phyloP scores from a whole-genome alignment of 2,113 vertebrate species.

The Nothobranchius furzeri region DNA sequence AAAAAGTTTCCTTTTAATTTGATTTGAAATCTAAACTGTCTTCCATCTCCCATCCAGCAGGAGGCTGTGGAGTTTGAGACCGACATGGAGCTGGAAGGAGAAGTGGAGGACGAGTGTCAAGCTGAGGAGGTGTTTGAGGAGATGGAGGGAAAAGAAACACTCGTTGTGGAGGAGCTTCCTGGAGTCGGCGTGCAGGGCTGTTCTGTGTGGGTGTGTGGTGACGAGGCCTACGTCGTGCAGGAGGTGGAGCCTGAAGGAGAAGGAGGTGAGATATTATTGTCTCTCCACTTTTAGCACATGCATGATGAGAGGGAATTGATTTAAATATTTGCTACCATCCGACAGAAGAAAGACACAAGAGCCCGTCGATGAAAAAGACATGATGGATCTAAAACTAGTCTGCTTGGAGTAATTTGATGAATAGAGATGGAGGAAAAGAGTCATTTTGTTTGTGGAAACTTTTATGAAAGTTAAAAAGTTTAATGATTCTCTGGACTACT shows the following conservation, averaged over 20 bases:
- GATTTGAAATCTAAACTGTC: background rate
- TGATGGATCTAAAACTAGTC: too few relatives aligned
- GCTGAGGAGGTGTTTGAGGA: conserved; percentile 77
- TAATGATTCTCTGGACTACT: too few relatives aligned
- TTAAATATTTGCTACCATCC: too few relatives aligned
- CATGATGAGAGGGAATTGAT: background rate
- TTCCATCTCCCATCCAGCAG: background rate
- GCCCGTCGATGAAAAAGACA: too few relatives aligned
- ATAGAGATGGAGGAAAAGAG: too few relatives aligned
- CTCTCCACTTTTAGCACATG: background rate
- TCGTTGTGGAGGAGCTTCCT: conserved; percentile 91
- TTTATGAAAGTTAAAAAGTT: too few relatives aligned
- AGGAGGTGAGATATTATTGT: conserved; percentile 83
- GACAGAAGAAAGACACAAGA: too few relatives aligned
- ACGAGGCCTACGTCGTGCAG: conserved; percentile 90
- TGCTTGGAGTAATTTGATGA: too few relatives aligned
- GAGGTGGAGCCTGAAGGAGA: conserved; percentile 89
- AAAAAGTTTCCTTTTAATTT: background rate
- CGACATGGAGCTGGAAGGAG: conserved; percentile 60
- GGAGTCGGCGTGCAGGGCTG: conserved; percentile 85
- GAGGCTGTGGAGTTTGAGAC: conserved; percentile 65
- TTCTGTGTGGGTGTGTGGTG: conserved; percentile 88
- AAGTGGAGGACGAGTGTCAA: conserved; percentile 67
- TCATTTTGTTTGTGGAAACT: too few relatives aligned
- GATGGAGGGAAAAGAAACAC: conserved; percentile 81